Percentiles rank a stretch among this genome's conserved stretches.
phyloP scores from a whole-genome alignment of 2,113 vertebrate genomes.

The Pyxicephalus adspersus region DNA sequence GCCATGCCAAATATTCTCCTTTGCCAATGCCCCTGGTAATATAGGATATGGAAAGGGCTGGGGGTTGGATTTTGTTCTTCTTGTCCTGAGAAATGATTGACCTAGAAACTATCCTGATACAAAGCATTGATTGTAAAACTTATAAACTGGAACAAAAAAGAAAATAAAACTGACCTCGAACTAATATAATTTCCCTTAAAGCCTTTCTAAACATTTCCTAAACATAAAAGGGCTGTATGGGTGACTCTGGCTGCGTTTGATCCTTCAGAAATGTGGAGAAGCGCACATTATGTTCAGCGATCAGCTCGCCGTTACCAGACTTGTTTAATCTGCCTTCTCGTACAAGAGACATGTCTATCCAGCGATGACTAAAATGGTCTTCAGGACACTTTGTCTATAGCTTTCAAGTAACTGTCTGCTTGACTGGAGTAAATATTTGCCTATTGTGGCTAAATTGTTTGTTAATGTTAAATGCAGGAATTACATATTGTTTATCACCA shows the following conservation, averaged over 20 bases:
- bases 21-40: too few species aligned
- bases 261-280: constrained; percentile 12
- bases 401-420: constrained; percentile 51
- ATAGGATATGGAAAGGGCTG: too few species aligned
- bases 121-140: neutral
- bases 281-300: constrained; percentile 17
- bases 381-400: constrained; percentile 53
- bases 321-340: constrained; percentile 46
- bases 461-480: constrained; percentile 51
- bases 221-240: neutral
- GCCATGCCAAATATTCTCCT: too few species aligned
- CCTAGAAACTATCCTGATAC: too few species aligned
- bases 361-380: constrained; percentile 46
- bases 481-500: constrained; percentile 52
- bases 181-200: neutral
- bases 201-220: neutral
- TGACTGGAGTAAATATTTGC: constrained; percentile 55
- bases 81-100: too few species aligned
- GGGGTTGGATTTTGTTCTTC: too few species aligned
- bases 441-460: constrained; percentile 53
- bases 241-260: constrained; percentile 21
- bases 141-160: too few species aligned
- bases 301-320: constrained; percentile 32
- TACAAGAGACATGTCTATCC: constrained; percentile 30
- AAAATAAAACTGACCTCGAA: too few species aligned